Evolutionary conservation across 2,797 vertebrate species (phyloP).

Genomic region (Cossypha heuglini): DNA sequence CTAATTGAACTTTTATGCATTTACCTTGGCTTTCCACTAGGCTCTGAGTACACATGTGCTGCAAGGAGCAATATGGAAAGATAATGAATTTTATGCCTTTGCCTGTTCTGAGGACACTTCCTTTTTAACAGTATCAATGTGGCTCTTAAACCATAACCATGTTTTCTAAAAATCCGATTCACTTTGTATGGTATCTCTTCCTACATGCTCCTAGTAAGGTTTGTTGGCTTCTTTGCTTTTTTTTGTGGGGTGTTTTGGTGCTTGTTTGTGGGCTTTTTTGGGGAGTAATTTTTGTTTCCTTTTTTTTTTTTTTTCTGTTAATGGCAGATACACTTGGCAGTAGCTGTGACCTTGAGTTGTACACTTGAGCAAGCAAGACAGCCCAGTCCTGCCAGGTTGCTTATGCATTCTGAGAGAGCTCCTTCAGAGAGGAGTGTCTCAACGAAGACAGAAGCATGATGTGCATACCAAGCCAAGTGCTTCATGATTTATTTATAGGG

Average conservation of each 20-base stretch:
- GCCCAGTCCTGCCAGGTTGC: conserved; percentile 2
- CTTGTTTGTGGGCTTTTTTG: background rate
- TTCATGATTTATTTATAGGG: conserved; percentile 67
- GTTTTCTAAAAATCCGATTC: background rate
- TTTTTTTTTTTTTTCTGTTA: background rate
- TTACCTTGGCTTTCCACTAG: background rate
- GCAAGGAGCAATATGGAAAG: background rate
- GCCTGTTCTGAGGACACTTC: background rate
- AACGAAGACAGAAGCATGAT: conserved; percentile 48
- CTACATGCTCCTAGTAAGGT: background rate
- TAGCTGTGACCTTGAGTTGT: conserved; percentile 48
- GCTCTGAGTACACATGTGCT: background rate
- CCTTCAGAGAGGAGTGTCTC: conserved; percentile 45
- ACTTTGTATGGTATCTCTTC: background rate
- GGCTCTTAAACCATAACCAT: background rate
- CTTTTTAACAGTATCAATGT: background rate
- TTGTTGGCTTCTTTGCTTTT: background rate
- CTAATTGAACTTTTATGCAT: background rate
- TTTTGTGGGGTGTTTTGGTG: background rate
- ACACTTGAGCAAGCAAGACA: background rate
- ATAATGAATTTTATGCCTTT: background rate
- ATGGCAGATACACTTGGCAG: conserved; percentile 1
- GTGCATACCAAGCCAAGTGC: conserved; percentile 53
- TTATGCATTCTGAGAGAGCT: conserved; percentile 53
- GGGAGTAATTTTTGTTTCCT: fast-evolving